Evolutionary conservation across 2,113 vertebrate genomes (phyloP), one percentile per base, ranked within the genome.

Genomic region (Chaetura pelagica): DNA sequence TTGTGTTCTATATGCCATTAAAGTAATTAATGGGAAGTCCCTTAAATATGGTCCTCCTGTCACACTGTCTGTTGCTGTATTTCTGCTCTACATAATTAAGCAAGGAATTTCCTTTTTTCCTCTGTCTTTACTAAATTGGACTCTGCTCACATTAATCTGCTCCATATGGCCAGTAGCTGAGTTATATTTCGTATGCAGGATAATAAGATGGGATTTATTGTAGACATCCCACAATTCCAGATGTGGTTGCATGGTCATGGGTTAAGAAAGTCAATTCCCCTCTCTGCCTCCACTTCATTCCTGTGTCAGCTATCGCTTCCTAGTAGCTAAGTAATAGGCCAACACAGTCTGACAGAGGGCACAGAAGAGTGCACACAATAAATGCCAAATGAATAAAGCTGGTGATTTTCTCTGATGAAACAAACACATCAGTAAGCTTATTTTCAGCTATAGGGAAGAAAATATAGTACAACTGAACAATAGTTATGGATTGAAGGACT

Each of bases 81-180:
- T 95, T 81, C 82, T 95, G 62, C 44, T 46, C 57, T 75, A 87
- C 82, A 62, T 87, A 96, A 96, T 96, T 91, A 96, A 91, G 66
- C 35, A 84, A 97, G 78, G 91, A 72, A 68, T 84, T 84, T 79
- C 72, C 17, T 97, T 92, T 79, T 77, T 6, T 0, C 0, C 19
- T 32, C n/a, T 7, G 24, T 67, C 93, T 93, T 97, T 76, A 55
- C 83, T 68, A 89, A 96, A 96, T 96, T 75, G 90, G 87, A 49
- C 89, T 92, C 82, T 87, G 82, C 59, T 96, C 72, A 22, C 66
- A 83, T 93, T 94, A 87, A 76, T 91, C 90, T 96, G 90, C 75
- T 96, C 96, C 93, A 89, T 94, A 93, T 83, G 84, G 90, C 96
- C 92, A 93, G 97, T 97, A 96, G 82, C 49, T 87, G 59, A 93